Evolutionary conservation across 2,797 vertebrate genomes (phyloP).

Genomic region (Leuciscus waleckii): DNA sequence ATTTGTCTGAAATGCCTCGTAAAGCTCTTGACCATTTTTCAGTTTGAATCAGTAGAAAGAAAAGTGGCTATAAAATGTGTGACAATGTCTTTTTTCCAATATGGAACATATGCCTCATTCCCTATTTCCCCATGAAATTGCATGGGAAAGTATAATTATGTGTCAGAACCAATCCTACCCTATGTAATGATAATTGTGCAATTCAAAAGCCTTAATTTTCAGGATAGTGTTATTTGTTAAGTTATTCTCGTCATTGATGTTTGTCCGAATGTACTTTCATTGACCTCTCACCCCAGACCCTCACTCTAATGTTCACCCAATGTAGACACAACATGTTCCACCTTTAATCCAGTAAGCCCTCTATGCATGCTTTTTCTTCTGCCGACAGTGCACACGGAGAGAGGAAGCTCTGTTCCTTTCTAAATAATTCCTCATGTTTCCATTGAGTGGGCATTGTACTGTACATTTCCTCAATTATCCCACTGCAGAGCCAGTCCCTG

Average conservation of each 20-base stretch:
- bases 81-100: slow-evolving; percentile 38
- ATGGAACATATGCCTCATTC: slow-evolving; percentile 21
- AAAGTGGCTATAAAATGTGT: slow-evolving; percentile 34
- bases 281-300: background rate
- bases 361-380: slow-evolving; percentile 44
- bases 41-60: slow-evolving; percentile 39
- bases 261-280: background rate
- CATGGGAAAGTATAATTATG: background rate
- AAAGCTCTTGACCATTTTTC: slow-evolving; percentile 45
- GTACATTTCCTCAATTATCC: slow-evolving; percentile 42
- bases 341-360: slow-evolving; percentile 25
- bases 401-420: slow-evolving; percentile 44
- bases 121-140: background rate
- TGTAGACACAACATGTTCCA: background rate
- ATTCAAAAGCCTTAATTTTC: background rate
- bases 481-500: slow-evolving; percentile 18
- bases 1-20: slow-evolving; percentile 22
- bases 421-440: slow-evolving; percentile 47
- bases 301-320: background rate
- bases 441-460: slow-evolving; percentile 49
- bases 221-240: background rate
- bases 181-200: background rate
- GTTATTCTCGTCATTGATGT: background rate
- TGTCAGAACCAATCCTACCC: background rate
- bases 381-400: slow-evolving; percentile 37